A percentile compares a stretch with the other conserved stretches of the same genome.
phyloP scores from a whole-genome alignment of 2,113 vertebrate genomes.

The Tricholaema leucomelas region DNA sequence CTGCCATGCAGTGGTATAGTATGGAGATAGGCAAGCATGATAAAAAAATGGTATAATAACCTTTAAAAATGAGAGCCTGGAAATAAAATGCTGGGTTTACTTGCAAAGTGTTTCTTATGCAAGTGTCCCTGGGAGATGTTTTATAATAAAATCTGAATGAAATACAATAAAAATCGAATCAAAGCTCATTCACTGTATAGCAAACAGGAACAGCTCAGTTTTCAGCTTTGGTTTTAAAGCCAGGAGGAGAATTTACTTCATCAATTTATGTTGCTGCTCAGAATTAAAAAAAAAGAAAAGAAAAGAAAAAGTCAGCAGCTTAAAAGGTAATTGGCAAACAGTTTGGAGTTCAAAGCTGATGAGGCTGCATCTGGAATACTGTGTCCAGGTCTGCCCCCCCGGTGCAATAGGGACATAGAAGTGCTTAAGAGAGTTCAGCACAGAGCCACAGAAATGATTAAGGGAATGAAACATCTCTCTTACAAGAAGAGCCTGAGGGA shows the following conservation, averaged over 20 bases:
- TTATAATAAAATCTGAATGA: constrained; percentile 42
- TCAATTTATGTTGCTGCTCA: constrained; percentile 15
- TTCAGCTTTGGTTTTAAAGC: constrained; percentile 47
- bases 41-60: constrained; percentile 10
- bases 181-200: constrained; percentile 24
- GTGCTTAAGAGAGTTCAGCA: too few species aligned
- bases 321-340: neutral
- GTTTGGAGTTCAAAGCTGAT: neutral
- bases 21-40: neutral
- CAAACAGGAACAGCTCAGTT: constrained; percentile 22
- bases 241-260: neutral
- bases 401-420: too few species aligned
- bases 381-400: too few species aligned
- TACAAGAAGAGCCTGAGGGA: too few species aligned
- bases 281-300: neutral
- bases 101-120: constrained; percentile 9
- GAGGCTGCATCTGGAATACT: neutral
- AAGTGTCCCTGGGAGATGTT: constrained; percentile 55
- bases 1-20: neutral
- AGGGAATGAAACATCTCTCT: too few species aligned
- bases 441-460: too few species aligned
- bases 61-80: neutral
- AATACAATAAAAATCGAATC: constrained; percentile 59
- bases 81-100: constrained; percentile 11
- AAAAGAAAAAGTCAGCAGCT: neutral